phyloP scores from a whole-genome alignment of 2,797 vertebrate genomes.

The Euphonia xanthogaster region DNA sequence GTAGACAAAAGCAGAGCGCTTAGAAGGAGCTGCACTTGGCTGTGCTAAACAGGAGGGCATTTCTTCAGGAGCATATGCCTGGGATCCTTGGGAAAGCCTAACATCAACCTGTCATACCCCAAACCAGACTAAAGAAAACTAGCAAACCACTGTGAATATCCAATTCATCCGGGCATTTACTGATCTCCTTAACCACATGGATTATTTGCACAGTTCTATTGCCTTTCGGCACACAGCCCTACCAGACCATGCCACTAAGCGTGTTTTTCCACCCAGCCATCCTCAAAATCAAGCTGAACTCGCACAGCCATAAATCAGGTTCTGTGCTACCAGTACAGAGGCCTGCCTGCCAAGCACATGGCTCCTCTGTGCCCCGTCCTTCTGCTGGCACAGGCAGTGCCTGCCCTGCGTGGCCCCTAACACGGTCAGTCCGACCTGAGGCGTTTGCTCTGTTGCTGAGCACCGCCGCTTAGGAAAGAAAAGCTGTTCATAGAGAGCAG shows the following conservation, averaged over 20 bases:
- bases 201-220: not conserved
- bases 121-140: not conserved
- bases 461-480: not conserved
- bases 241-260: not conserved
- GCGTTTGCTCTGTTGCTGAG: not conserved
- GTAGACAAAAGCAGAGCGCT: not conserved
- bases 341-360: not conserved
- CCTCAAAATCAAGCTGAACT: not conserved
- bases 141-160: not conserved
- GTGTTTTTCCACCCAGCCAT: accelerated
- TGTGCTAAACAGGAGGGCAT: not conserved
- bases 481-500: not conserved
- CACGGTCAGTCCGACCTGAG: accelerated
- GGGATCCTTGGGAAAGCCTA: not conserved
- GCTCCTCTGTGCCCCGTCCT: accelerated
- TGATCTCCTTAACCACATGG: not conserved
- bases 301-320: not conserved
- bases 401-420: accelerated
- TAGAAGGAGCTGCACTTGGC: not conserved
- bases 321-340: not conserved
- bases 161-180: not conserved
- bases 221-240: not conserved
- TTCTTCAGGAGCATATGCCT: not conserved
- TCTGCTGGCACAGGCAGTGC: not conserved
- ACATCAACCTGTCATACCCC: not conserved